These are phyloP conservation scores for Erebia palarica DNA, from an alignment of 2,888 invertebrate genomes.

Conservation along the genomic window DNA sequence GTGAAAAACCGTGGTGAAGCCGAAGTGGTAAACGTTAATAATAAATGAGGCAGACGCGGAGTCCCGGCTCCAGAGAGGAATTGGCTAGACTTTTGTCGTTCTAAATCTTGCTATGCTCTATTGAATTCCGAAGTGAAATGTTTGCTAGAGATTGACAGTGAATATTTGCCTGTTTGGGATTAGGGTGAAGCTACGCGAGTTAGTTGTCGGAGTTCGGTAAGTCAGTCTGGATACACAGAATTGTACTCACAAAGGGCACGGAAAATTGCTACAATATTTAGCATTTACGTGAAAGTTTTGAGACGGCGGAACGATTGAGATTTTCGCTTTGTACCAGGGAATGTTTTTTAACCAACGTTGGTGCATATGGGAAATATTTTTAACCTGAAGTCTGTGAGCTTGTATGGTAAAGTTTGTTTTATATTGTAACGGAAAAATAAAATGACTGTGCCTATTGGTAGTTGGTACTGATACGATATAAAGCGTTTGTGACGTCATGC, in stretches of 20 bases:
- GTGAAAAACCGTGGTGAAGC: constrained; percentile 71
- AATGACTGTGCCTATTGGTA: too few species aligned
- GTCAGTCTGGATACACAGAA: constrained; percentile 39
- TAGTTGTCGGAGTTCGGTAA: constrained; percentile 39
- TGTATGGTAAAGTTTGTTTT: not conserved
- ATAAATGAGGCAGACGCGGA: constrained; percentile 70
- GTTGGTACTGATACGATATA: not conserved
- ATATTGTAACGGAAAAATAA: not conserved
- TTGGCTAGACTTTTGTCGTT: constrained; percentile 67
- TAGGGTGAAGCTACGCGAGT: constrained; percentile 39
- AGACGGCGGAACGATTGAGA: constrained; percentile 29
- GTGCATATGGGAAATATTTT: constrained; percentile 8
- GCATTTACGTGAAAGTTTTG: constrained; percentile 26
- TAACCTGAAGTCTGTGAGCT: not conserved
- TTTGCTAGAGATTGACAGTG: constrained; percentile 64
- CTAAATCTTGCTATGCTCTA: constrained; percentile 65
- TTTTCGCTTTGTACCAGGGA: constrained; percentile 25
- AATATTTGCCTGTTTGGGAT: constrained; percentile 57
- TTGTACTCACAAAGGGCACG: constrained; percentile 33
- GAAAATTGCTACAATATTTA: constrained; percentile 39
- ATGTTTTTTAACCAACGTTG: constrained; percentile 8
- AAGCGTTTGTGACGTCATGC: not conserved
- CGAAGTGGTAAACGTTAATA: constrained; percentile 66
- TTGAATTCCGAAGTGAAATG: constrained; percentile 63
- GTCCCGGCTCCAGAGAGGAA: constrained; percentile 55